A percentile compares a stretch with the other conserved stretches of the same genome.
Evolutionary conservation across 2,797 vertebrate genomes (phyloP).

Genomic region (Anableps anableps): DNA sequence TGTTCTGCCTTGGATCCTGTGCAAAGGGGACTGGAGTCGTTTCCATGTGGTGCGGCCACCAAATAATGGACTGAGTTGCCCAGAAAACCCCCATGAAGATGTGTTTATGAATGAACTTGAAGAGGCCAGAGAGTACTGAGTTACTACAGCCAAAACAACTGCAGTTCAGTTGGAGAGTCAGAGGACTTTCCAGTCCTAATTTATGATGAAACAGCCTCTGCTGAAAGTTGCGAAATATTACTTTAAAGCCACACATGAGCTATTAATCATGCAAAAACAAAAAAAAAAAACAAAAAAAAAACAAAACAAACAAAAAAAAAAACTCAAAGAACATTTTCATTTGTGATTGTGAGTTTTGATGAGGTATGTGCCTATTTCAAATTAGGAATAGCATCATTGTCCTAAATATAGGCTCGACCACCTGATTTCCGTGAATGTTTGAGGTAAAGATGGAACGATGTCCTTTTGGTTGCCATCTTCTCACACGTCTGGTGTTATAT

Average conservation of each 20-base stretch:
- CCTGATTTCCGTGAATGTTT: constrained; percentile 45
- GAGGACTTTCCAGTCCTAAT: constrained; percentile 53
- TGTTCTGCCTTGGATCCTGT: constrained; percentile 93
- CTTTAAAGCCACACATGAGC: constrained; percentile 38
- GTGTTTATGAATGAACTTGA: constrained; percentile 92
- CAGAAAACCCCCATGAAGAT: constrained; percentile 87
- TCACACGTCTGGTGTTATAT: constrained; percentile 63
- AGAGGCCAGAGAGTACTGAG: constrained; percentile 92
- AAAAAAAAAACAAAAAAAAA: too few relatives aligned
- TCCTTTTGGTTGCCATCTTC: constrained; percentile 52
- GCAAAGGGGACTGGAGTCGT: constrained; percentile 96
- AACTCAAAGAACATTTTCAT: constrained; percentile 36
- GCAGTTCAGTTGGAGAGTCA: constrained; percentile 48
- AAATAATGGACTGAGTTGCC: constrained; percentile 87
- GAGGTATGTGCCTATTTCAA: constrained; percentile 45
- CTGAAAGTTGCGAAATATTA: constrained; percentile 39
- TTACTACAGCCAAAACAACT: constrained; percentile 56
- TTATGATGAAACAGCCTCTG: constrained; percentile 33
- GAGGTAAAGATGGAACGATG: constrained; percentile 33
- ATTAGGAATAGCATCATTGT: constrained; percentile 59
- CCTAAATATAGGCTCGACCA: constrained; percentile 45
- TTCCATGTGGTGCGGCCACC: constrained; percentile 89
- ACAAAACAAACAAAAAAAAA: too few relatives aligned
- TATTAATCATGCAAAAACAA: constrained; percentile 21
- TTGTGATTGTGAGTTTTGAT: constrained; percentile 25